phyloP scores from a whole-genome alignment of 2,797 vertebrate species.

The Otus scops region DNA sequence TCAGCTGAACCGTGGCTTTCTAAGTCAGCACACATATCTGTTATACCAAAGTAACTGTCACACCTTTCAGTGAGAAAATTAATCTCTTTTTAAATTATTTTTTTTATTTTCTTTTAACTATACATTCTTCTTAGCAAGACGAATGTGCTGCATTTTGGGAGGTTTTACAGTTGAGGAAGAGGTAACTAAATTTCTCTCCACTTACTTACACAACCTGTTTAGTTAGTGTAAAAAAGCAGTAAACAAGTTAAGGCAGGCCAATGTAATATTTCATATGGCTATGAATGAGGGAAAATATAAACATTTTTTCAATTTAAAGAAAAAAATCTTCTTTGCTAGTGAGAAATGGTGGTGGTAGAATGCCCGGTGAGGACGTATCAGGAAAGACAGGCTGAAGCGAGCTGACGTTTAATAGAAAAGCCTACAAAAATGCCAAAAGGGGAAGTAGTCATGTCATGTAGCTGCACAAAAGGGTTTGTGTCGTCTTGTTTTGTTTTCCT shows the following conservation, averaged over 20 bases:
- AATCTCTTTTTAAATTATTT: background rate
- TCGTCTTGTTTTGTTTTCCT: background rate
- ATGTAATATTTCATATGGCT: background rate
- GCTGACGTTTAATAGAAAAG: constrained; percentile 5
- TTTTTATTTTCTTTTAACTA: background rate
- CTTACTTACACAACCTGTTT: background rate
- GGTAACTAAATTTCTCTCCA: background rate
- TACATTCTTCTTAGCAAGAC: background rate
- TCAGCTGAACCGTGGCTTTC: background rate
- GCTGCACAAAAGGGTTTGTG: background rate
- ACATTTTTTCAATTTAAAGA: background rate
- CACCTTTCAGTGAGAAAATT: background rate
- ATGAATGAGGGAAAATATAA: constrained; percentile 4
- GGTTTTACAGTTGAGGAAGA: background rate
- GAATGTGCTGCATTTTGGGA: background rate
- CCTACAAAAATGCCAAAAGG: background rate
- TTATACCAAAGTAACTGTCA: background rate
- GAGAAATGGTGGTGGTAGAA: background rate
- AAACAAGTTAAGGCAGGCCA: background rate
- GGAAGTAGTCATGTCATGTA: background rate
- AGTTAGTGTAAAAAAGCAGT: background rate
- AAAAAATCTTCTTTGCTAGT: background rate
- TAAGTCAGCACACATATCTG: background rate
- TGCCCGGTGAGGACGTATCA: background rate
- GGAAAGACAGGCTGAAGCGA: constrained; percentile 2